Evolutionary conservation across 2,113 vertebrate genomes (phyloP).

Genomic region (Caretta caretta): DNA sequence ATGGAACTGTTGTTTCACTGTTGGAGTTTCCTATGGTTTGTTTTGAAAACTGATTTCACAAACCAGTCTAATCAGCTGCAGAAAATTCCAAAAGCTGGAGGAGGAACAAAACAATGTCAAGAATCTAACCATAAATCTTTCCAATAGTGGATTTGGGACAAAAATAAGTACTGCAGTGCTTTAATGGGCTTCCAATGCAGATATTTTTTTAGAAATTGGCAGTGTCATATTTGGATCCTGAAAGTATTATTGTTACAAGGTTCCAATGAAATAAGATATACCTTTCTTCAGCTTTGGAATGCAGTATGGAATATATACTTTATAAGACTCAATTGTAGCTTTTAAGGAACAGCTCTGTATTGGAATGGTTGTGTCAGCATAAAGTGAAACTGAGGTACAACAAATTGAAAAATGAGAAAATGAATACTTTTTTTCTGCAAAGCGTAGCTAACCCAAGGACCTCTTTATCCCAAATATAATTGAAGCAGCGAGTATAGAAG

Average conservation of each 20-base stretch:
- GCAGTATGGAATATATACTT: not conserved
- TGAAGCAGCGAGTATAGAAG: not conserved
- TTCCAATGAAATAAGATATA: not conserved
- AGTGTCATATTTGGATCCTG: not conserved
- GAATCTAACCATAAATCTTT: slow-evolving; percentile 40
- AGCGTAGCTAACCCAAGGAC: not conserved
- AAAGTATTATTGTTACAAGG: not conserved
- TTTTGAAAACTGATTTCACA: not conserved
- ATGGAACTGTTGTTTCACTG: not conserved
- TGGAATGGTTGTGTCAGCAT: not conserved
- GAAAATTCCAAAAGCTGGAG: slow-evolving; percentile 48
- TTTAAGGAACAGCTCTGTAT: not conserved
- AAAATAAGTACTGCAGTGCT: slow-evolving; percentile 20
- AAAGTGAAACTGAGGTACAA: not conserved
- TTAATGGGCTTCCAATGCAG: not conserved
- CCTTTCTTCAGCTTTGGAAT: not conserved
- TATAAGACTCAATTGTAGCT: not conserved
- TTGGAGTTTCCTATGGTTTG: not conserved
- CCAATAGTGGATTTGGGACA: not conserved
- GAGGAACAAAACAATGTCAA: slow-evolving; percentile 51
- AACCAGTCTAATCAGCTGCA: not conserved
- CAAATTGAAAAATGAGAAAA: not conserved
- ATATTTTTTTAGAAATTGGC: not conserved
- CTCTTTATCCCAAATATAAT: not conserved
- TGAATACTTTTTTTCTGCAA: not conserved